These are phyloP conservation scores for Microtus californicus DNA, from an alignment of 2,797 vertebrate genomes.

Conservation along the genomic window DNA sequence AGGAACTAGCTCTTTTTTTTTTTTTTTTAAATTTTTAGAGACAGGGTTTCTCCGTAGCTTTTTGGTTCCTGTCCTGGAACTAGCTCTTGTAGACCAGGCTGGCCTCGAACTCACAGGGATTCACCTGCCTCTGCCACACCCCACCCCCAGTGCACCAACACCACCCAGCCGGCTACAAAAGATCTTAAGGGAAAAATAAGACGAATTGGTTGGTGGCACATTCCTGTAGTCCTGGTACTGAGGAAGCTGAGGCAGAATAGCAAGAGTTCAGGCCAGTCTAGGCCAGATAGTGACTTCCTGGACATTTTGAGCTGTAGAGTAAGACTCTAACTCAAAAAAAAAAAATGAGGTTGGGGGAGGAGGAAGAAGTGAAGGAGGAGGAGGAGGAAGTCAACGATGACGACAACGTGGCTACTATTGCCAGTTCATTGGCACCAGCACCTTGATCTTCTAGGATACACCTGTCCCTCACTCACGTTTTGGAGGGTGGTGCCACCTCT, in stretches of 20 bases:
- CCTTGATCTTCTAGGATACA: neutral
- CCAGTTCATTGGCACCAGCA: neutral
- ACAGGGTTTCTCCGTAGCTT: no score
- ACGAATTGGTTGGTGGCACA: neutral
- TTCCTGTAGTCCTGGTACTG: neutral
- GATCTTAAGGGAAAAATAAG: neutral
- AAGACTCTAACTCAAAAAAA: neutral
- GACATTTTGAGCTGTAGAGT: neutral
- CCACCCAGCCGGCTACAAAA: no score
- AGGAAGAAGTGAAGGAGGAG: accelerated
- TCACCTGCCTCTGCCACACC: no score
- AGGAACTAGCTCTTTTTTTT: no score
- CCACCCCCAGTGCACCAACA: no score
- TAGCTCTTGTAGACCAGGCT: no score
- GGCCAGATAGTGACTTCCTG: neutral
- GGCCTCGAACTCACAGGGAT: no score
- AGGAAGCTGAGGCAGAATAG: neutral
- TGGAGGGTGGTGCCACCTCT: no score
- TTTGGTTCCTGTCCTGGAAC: no score
- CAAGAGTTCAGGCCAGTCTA: neutral
- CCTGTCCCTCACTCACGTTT: neutral
- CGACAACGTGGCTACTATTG: neutral
- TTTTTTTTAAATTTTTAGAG: no score
- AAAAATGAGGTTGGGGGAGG: neutral
- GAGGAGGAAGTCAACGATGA: neutral